These are phyloP conservation scores for Agrenia bidenticulata DNA, from an alignment of 2,888 invertebrate species.

Conservation along the genomic window DNA sequence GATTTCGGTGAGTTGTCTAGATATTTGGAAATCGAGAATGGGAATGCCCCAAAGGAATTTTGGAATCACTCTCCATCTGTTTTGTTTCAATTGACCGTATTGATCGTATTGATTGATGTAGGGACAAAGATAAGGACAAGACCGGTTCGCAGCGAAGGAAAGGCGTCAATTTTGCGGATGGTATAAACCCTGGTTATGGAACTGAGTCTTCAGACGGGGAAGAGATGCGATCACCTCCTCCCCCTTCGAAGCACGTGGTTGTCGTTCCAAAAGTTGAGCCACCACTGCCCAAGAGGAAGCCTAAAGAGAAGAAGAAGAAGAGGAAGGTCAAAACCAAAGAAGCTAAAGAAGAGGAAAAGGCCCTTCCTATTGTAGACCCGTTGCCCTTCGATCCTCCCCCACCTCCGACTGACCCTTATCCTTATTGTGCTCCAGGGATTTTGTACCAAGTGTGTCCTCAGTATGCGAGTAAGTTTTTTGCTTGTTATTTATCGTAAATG, in stretches of 20 bases:
- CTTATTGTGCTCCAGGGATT: slow-evolving; percentile 51
- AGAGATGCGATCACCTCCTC: slow-evolving; percentile 65
- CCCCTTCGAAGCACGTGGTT: slow-evolving; percentile 42
- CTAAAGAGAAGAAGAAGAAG: slow-evolving; percentile 32
- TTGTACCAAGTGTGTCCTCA: slow-evolving; percentile 52
- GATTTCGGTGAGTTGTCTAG: slow-evolving; percentile 60
- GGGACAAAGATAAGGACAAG: slow-evolving; percentile 21
- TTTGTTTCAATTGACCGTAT: too few species aligned
- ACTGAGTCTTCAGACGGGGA: slow-evolving; percentile 58
- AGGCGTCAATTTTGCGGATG: slow-evolving; percentile 65
- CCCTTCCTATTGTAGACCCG: slow-evolving; percentile 41
- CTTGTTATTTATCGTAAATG: background rate
- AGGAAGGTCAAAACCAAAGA: slow-evolving; percentile 46
- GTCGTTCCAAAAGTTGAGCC: background rate
- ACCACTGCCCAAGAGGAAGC: slow-evolving; percentile 1
- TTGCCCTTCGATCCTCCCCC: slow-evolving; percentile 41
- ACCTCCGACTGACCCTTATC: slow-evolving; percentile 49
- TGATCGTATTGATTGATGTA: too few species aligned
- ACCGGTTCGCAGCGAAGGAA: slow-evolving; percentile 54
- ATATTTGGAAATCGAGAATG: background rate
- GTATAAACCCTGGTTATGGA: slow-evolving; percentile 61
- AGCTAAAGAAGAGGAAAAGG: slow-evolving; percentile 55
- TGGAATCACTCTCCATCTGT: background rate
- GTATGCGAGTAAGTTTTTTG: slow-evolving; percentile 47
- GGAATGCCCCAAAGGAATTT: background rate